Evolutionary conservation across 2,113 vertebrate genomes (phyloP).

Genomic region (Gnathonemus echidnorhynchus): DNA sequence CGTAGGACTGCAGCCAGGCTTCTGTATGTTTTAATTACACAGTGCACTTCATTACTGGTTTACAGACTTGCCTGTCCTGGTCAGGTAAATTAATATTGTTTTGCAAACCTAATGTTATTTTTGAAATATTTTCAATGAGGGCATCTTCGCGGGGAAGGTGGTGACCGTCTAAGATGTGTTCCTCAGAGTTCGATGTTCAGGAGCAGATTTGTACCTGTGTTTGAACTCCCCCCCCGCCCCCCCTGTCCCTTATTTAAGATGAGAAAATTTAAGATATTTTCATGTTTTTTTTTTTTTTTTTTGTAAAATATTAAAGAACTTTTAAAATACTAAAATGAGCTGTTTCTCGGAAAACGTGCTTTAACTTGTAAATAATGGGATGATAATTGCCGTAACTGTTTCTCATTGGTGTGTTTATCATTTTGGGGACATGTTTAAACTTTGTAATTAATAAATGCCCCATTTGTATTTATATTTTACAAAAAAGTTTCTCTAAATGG

Average conservation of each 20-base stretch:
- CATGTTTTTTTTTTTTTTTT: slow-evolving; percentile 62
- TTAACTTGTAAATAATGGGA: slow-evolving; percentile 78
- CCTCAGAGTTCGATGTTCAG: slow-evolving; percentile 61
- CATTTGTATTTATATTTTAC: slow-evolving; percentile 98
- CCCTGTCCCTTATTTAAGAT: slow-evolving; percentile 79
- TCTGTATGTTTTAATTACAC: slow-evolving; percentile 51
- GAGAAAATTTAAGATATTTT: slow-evolving; percentile 81
- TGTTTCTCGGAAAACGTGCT: slow-evolving; percentile 70
- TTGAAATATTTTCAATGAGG: slow-evolving; percentile 55
- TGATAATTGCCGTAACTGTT: slow-evolving; percentile 65
- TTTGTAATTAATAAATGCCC: slow-evolving; percentile 89
- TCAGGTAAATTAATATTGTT: slow-evolving; percentile 66
- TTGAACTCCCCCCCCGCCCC: too few relatives aligned
- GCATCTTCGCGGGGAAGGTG: slow-evolving; percentile 8
- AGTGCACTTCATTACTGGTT: slow-evolving; percentile 55
- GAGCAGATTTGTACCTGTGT: slow-evolving; percentile 65
- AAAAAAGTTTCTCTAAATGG: slow-evolving; percentile 78
- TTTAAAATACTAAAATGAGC: slow-evolving; percentile 66
- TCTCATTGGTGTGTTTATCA: slow-evolving; percentile 80
- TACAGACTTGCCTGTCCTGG: slow-evolving; percentile 71
- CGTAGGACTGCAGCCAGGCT: slow-evolving; percentile 32
- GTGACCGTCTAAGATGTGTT: slow-evolving; percentile 4
- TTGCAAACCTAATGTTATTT: slow-evolving; percentile 62
- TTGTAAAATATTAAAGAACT: slow-evolving; percentile 74
- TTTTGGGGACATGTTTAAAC: slow-evolving; percentile 85